Percentiles rank a stretch among this genome's conserved stretches.
Conservation (phyloP, 2,113 vertebrate species). For the Erythrolamprus reginae region DNA sequence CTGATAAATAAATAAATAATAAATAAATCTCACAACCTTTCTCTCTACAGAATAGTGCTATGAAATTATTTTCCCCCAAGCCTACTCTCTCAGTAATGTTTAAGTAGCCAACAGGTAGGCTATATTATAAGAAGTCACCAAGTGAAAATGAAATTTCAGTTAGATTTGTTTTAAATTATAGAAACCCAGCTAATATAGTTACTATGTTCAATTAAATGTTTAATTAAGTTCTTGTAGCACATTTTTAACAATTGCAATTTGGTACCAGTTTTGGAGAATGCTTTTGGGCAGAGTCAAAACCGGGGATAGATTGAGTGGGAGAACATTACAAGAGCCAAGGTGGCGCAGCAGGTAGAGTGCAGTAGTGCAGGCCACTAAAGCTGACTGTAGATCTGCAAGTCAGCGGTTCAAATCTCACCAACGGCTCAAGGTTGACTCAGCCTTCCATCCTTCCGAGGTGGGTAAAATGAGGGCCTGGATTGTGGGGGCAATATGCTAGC, state of each 20-base stretch:
- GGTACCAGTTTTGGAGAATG: neutral
- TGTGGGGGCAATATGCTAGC: no score
- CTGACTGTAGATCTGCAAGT: no score
- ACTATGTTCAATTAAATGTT: neutral
- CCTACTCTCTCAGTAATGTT: neutral
- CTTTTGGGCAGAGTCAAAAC: neutral
- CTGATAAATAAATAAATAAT: no score
- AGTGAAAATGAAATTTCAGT: neutral
- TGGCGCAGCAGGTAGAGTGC: no score
- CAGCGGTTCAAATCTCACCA: no score
- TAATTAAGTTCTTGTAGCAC: neutral
- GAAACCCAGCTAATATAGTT: neutral
- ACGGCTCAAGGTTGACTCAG: no score
- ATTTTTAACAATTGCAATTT: neutral
- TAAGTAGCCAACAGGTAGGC: neutral
- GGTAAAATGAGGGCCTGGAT: no score
- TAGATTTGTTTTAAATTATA: neutral
- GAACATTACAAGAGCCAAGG: no score
- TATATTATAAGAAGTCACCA: neutral
- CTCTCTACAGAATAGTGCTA: neutral
- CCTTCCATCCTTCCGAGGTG: no score
- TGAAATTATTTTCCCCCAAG: neutral
- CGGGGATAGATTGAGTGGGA: neutral
- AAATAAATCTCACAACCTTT: neutral
- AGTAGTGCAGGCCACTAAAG: no score